phyloP scores from a whole-genome alignment of 2,113 vertebrate genomes.

The Lycaon pictus region DNA sequence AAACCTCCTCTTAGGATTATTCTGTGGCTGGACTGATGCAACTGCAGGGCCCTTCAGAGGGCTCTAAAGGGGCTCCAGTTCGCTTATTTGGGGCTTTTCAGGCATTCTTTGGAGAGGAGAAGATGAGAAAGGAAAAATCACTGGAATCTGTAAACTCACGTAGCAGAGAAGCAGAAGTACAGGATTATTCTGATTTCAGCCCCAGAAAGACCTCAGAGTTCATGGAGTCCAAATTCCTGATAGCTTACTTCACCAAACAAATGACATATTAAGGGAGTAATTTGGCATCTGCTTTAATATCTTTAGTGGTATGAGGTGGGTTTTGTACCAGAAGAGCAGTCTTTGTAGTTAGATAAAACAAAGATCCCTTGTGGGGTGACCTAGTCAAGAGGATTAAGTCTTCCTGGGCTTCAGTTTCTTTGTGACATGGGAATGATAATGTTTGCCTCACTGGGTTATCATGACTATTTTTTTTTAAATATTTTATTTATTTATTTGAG shows the following conservation, averaged over 20 bases:
- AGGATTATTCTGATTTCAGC: background rate
- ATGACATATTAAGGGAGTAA: background rate
- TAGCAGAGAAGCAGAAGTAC: constrained; percentile 6
- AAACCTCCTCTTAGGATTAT: constrained; percentile 53
- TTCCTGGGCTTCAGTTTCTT: background rate
- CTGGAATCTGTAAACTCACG: background rate
- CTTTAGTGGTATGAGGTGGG: background rate
- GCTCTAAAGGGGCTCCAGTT: constrained; percentile 26
- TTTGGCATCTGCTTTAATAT: background rate
- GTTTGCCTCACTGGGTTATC: background rate
- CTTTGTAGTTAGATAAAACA: background rate
- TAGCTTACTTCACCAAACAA: background rate
- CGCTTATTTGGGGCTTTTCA: constrained; percentile 36
- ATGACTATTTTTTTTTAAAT: background rate
- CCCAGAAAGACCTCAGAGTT: background rate
- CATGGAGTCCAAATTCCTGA: background rate
- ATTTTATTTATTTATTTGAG: background rate
- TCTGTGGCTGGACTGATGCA: background rate
- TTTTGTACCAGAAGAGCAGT: background rate
- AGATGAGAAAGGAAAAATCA: background rate
- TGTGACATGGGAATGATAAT: background rate
- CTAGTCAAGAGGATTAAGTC: background rate
- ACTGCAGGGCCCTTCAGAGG: constrained; percentile 37
- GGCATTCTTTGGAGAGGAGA: constrained; percentile 26
- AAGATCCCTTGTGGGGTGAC: background rate